Evolutionary conservation across 1,140 invertebrate genomes (phyloP).

Genomic region (Harlomillsia oculata): DNA sequence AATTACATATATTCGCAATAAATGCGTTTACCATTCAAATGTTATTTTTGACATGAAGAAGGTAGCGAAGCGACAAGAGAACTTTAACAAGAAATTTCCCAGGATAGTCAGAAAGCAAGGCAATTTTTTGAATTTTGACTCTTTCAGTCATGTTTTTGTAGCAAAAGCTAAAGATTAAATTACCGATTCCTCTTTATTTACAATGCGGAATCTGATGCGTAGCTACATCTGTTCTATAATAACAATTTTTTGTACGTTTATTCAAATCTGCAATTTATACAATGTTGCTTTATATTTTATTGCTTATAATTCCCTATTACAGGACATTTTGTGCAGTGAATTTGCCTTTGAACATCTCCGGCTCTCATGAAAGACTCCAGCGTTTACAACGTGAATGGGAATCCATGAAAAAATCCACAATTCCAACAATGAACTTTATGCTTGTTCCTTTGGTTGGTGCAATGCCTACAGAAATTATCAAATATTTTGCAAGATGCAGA

Average conservation of each 20-base stretch:
- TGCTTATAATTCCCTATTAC: neutral
- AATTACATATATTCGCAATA: too few relatives aligned
- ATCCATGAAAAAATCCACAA: constrained; percentile 9
- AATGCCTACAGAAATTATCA: constrained; percentile 2
- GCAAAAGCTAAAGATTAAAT: too few relatives aligned
- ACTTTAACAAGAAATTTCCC: too few relatives aligned
- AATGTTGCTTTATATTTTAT: neutral
- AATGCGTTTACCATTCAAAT: too few relatives aligned
- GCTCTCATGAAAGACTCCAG: constrained; percentile 10
- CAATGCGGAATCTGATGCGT: too few relatives aligned
- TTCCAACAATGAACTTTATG: constrained; percentile 1
- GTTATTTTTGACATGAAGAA: too few relatives aligned
- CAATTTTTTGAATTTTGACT: too few relatives aligned
- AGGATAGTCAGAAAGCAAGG: too few relatives aligned
- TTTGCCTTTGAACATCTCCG: constrained; percentile 1
- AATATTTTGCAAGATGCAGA: neutral
- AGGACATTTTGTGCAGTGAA: constrained; percentile 8
- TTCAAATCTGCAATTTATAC: neutral
- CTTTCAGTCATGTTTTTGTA: too few relatives aligned
- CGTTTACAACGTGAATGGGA: constrained; percentile 3
- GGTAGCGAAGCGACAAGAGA: too few relatives aligned
- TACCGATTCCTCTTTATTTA: too few relatives aligned
- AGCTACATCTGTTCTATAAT: too few relatives aligned
- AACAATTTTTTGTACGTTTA: neutral
- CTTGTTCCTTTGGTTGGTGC: constrained; percentile 12